A percentile compares a stretch with the other conserved stretches of the same genome.
Evolutionary conservation across 2,113 vertebrate species (phyloP).

Genomic region (Atrichornis clamosus): DNA sequence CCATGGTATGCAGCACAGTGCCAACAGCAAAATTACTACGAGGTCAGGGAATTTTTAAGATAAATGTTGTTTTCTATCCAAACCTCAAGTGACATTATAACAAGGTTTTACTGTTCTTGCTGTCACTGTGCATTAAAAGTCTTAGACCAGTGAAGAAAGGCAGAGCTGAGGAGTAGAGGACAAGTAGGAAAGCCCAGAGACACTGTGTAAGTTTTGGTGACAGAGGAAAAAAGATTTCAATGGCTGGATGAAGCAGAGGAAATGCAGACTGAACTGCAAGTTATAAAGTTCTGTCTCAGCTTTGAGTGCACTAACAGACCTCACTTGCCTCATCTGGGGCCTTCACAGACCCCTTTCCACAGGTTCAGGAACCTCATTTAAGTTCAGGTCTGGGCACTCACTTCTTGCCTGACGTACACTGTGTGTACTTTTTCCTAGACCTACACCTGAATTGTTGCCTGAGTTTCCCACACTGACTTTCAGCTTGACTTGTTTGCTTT

Average conservation of each 20-base stretch:
- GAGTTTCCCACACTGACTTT: background rate
- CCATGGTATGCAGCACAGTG: background rate
- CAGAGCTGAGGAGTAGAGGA: background rate
- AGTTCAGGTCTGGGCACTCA: background rate
- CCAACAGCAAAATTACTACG: constrained; percentile 2
- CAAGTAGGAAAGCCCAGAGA: background rate
- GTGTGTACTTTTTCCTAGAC: background rate
- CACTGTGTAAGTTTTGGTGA: background rate
- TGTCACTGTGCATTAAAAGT: constrained; percentile 32
- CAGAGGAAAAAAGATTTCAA: background rate
- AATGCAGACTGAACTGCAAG: background rate
- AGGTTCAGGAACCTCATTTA: background rate
- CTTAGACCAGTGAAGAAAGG: background rate
- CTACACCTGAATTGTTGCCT: background rate
- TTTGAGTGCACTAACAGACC: background rate
- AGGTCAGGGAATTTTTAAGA: constrained; percentile 12
- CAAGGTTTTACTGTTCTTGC: constrained; percentile 38
- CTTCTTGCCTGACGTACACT: background rate
- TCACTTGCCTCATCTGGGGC: background rate
- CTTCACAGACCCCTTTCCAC: background rate
- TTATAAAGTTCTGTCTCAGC: background rate
- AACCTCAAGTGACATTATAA: constrained; percentile 42
- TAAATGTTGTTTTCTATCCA: constrained; percentile 37
- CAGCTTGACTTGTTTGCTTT: background rate
- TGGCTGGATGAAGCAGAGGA: background rate